Evolutionary conservation across 1,140 invertebrate genomes (phyloP).

Genomic region (Rhizoglyphus robini): DNA sequence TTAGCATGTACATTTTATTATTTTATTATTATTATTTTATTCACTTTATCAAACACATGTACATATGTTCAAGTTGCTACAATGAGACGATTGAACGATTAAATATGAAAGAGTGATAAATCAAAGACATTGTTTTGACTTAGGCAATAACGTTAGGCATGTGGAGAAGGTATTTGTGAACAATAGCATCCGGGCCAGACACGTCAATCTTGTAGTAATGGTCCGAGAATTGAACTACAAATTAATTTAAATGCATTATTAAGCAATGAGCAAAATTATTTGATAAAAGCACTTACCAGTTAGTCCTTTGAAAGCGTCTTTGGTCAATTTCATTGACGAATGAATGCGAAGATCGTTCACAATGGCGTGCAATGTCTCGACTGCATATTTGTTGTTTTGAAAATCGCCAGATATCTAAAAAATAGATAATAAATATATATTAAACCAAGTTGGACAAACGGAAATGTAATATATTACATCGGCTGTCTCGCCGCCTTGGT

Average conservation of each 20-base stretch:
- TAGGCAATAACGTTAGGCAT: neutral
- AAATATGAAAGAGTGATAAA: neutral
- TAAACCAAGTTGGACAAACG: neutral
- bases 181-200: neutral
- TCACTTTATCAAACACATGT: neutral
- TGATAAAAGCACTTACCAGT: neutral
- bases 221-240: neutral
- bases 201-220: neutral
- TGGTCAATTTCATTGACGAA: neutral
- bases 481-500: neutral
- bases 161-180: neutral
- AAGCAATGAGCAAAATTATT: neutral
- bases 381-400: neutral
- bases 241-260: neutral
- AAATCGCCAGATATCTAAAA: neutral
- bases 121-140: neutral
- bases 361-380: neutral
- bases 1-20: no score
- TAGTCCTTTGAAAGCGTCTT: neutral
- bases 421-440: neutral
- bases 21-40: neutral
- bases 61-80: neutral
- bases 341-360: neutral
- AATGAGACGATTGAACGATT: neutral
- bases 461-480: neutral